Evolutionary conservation across 2,797 vertebrate species (phyloP).

Genomic region (Eulemur coronatus): DNA sequence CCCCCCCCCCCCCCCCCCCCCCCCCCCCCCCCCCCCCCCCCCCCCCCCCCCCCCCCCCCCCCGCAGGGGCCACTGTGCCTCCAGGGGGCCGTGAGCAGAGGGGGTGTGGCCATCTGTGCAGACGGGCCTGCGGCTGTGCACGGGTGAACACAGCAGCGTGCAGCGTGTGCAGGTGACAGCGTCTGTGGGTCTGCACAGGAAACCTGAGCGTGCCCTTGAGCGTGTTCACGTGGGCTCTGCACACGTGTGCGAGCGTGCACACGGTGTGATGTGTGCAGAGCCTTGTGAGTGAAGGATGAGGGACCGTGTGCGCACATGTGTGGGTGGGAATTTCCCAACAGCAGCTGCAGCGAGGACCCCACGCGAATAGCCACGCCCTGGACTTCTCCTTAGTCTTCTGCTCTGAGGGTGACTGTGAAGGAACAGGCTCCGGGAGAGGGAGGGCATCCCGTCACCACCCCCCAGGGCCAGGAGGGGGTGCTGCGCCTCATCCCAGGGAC

Average conservation of each 20-base stretch:
- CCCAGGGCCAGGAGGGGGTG: background rate
- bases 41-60: too few species aligned
- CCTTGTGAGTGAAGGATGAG: background rate
- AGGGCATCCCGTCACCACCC: too few species aligned
- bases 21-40: too few species aligned
- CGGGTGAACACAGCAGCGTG: background rate
- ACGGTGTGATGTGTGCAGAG: background rate
- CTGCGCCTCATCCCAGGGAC: background rate
- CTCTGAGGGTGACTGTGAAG: background rate
- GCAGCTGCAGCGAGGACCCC: background rate
- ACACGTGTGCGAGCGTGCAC: background rate
- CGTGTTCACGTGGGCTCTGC: background rate
- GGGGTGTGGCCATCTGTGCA: background rate
- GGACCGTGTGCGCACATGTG: background rate
- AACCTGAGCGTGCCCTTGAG: background rate
- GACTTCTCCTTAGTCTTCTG: background rate
- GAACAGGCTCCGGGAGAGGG: background rate
- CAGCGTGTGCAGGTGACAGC: background rate
- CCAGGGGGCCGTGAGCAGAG: rapidly evolving
- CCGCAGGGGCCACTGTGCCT: rapidly evolving
- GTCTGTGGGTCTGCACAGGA: background rate
- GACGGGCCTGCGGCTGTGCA: background rate
- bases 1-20: too few species aligned
- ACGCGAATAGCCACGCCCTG: rapidly evolving
- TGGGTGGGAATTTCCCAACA: background rate